A percentile compares a stretch with the other conserved stretches of the same genome.
Evolutionary conservation across 2,797 vertebrate species (phyloP).

Genomic region (Xerus rutilus): DNA sequence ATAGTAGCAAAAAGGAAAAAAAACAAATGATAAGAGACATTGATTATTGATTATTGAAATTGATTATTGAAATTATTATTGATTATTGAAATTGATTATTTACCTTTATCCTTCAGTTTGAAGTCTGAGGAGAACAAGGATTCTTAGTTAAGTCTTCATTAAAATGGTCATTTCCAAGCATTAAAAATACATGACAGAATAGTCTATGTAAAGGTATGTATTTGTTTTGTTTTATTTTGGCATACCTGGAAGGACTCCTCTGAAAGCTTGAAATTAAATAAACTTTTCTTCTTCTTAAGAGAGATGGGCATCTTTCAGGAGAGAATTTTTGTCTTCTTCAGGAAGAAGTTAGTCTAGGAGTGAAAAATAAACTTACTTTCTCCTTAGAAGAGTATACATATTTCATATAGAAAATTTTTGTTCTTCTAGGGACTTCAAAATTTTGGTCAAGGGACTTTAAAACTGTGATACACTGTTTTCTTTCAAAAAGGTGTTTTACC

Average conservation of each 20-base stretch:
- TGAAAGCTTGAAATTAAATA: neutral
- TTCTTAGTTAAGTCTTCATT: neutral
- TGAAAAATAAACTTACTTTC: neutral
- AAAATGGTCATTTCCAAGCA: neutral
- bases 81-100: neutral
- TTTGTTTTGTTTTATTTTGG: neutral
- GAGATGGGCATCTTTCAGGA: neutral
- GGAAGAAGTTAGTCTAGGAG: neutral
- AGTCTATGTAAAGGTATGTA: neutral
- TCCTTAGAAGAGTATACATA: neutral
- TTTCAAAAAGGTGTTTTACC: no score
- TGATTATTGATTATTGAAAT: no score
- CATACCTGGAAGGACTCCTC: neutral
- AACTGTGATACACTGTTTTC: neutral
- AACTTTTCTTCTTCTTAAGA: neutral
- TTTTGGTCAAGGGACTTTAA: neutral
- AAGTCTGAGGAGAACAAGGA: neutral
- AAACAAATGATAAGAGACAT: no score
- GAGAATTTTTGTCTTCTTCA: neutral
- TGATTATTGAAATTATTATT: no score
- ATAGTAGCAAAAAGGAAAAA: neutral
- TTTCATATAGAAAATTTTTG: neutral
- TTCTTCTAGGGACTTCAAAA: neutral
- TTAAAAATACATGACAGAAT: neutral
- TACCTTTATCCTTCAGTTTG: neutral